A percentile compares a stretch with the other conserved stretches of the same genome.
phyloP scores from a whole-genome alignment of 1,140 invertebrate species.

The Wiebesia pumilae region DNA sequence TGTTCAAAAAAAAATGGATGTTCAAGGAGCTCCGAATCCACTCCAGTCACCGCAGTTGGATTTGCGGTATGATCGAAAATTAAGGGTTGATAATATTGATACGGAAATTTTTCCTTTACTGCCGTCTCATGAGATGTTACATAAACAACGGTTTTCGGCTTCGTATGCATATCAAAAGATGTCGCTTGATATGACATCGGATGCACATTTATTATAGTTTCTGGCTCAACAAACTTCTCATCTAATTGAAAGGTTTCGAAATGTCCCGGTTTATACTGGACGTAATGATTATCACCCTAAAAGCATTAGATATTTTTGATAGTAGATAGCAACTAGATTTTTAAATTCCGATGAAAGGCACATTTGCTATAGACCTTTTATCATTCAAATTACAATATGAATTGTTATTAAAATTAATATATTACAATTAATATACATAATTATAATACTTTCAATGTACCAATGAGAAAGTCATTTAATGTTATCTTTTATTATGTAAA shows the following conservation, averaged over 20 bases:
- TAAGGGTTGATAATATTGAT: constrained; percentile 59
- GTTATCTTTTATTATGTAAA: too few species aligned
- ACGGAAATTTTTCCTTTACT: constrained; percentile 59
- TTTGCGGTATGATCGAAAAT: neutral
- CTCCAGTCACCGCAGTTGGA: neutral
- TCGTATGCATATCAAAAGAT: constrained; percentile 27
- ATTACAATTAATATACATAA: too few species aligned
- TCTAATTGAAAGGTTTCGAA: neutral
- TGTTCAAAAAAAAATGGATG: constrained; percentile 22
- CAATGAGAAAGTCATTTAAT: too few species aligned
- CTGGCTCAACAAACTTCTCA: constrained; percentile 16
- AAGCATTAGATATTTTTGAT: neutral
- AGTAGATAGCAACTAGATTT: neutral
- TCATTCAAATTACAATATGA: too few species aligned
- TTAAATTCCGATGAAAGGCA: too few species aligned
- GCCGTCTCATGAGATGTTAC: constrained; percentile 58
- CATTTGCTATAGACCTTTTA: too few species aligned
- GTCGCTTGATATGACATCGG: constrained; percentile 42
- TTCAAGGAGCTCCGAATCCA: neutral
- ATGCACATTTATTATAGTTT: constrained; percentile 48
- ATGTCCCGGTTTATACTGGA: neutral
- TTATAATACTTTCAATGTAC: too few species aligned
- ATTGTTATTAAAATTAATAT: too few species aligned
- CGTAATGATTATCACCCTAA: constrained; percentile 23
- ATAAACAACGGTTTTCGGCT: constrained; percentile 59